These are phyloP conservation scores for Ellobium chinense DNA, from an alignment of 2,888 invertebrate species.

Conservation along the genomic window DNA sequence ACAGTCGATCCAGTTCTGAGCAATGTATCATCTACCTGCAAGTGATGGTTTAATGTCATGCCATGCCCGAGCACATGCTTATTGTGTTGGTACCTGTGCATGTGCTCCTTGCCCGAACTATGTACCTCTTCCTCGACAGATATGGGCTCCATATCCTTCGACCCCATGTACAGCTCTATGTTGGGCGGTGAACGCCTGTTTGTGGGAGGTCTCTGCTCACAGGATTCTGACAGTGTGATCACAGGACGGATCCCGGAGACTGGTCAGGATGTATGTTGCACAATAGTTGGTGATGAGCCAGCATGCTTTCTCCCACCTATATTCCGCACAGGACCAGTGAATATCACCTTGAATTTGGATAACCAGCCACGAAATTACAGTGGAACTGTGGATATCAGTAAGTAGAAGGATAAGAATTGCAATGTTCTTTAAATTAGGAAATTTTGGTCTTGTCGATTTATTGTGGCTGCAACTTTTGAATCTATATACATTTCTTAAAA, in stretches of 20 bases:
- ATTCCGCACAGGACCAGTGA: constrained; percentile 58
- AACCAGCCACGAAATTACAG: constrained; percentile 57
- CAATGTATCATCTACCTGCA: neutral
- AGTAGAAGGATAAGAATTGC: too few relatives aligned
- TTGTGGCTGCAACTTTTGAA: too few relatives aligned
- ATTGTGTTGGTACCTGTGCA: neutral
- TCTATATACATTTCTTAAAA: too few relatives aligned
- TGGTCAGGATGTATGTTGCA: constrained; percentile 19
- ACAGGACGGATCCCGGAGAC: constrained; percentile 21
- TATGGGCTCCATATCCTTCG: constrained; percentile 38
- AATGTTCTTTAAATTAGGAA: too few relatives aligned
- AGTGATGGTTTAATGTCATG: neutral
- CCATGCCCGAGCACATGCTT: neutral
- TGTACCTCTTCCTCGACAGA: neutral
- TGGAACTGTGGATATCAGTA: constrained; percentile 46
- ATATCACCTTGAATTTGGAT: constrained; percentile 47
- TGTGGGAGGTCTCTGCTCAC: constrained; percentile 62
- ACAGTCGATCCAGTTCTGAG: too few relatives aligned
- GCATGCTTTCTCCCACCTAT: constrained; percentile 61
- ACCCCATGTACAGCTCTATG: constrained; percentile 58
- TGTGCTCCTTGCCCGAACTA: neutral
- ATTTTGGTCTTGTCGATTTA: too few relatives aligned
- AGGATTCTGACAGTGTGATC: neutral
- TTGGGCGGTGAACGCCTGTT: constrained; percentile 59
- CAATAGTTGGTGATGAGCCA: constrained; percentile 39